phyloP scores from a whole-genome alignment of 1,140 invertebrate species.

The Drosophila novamexicana region DNA sequence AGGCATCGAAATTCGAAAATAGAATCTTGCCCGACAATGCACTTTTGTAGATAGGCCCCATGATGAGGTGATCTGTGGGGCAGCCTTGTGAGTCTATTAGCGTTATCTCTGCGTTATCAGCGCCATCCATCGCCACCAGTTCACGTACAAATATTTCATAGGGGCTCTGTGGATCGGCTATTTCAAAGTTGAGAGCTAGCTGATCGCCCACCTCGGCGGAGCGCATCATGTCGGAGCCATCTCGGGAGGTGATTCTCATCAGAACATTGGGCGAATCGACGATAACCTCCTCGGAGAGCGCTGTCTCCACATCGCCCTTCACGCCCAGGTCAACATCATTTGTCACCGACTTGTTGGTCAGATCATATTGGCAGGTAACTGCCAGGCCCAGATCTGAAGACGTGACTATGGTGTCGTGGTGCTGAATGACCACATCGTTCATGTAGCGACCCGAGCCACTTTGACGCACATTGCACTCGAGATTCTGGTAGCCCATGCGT shows the following conservation, averaged over 20 bases:
- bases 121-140: constrained; percentile 96
- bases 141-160: constrained; percentile 98
- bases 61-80: constrained; percentile 96
- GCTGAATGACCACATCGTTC: constrained; percentile 96
- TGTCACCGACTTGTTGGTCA: constrained; percentile 96
- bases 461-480: constrained; percentile 95
- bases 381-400: constrained; percentile 96
- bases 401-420: constrained; percentile 97
- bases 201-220: constrained; percentile 95
- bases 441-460: constrained; percentile 93
- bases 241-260: constrained; percentile 95
- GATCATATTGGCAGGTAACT: constrained; percentile 96
- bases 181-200: constrained; percentile 96
- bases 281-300: constrained; percentile 92
- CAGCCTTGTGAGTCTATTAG: constrained; percentile 96
- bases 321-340: constrained; percentile 96
- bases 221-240: constrained; percentile 89
- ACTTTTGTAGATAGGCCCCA: constrained; percentile 96
- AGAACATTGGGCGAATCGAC: constrained; percentile 97
- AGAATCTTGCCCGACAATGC: constrained; percentile 91
- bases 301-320: constrained; percentile 92
- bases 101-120: constrained; percentile 95
- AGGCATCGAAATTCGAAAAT: constrained; percentile 96
- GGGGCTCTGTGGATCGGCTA: constrained; percentile 94
- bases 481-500: constrained; percentile 95